These are phyloP conservation scores for Neoseiulus cucumeris DNA, from an alignment of 1,140 invertebrate genomes.

Conservation along the genomic window DNA sequence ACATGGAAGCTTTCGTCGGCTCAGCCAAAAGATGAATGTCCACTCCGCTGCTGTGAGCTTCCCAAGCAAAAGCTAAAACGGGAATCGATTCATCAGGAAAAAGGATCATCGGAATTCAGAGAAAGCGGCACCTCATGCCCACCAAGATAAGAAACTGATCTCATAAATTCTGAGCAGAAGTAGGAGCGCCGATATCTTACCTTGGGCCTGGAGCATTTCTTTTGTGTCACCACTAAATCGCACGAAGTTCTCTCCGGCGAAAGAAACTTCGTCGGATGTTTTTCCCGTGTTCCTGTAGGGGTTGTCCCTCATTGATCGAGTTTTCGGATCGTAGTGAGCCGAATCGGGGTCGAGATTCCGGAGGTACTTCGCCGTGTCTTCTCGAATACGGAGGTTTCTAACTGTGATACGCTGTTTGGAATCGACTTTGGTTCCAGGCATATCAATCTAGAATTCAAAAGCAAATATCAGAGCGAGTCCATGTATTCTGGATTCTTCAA, in stretches of 20 bases:
- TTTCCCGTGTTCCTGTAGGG: constrained; percentile 45
- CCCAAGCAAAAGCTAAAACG: constrained; percentile 94
- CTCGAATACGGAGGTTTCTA: constrained; percentile 85
- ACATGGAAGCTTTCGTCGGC: constrained; percentile 82
- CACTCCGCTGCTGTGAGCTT: constrained; percentile 74
- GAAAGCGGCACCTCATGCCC: too few species aligned
- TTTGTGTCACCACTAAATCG: constrained; percentile 79
- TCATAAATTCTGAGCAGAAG: too few species aligned
- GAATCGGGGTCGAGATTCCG: constrained; percentile 90
- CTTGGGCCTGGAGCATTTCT: constrained; percentile 66
- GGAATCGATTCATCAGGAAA: too few species aligned
- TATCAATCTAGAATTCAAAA: constrained; percentile 40
- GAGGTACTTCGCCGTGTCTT: constrained; percentile 96
- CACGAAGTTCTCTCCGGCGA: constrained; percentile 88
- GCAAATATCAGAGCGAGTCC: too few species aligned
- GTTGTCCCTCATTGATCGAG: constrained; percentile 93
- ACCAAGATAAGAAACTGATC: too few species aligned
- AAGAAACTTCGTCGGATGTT: constrained; percentile 53
- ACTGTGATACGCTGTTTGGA: constrained; percentile 97
- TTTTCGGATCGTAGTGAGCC: constrained; percentile 97
- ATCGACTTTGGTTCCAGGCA: constrained; percentile 97
- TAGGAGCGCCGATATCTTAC: constrained; percentile 24
- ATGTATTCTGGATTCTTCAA: too few species aligned
- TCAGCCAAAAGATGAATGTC: constrained; percentile 92
- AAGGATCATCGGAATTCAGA: too few species aligned